Evolutionary conservation across 2,797 vertebrate species (phyloP), one percentile per base, ranked within the genome.

Genomic region (Echiichthys vipera): DNA sequence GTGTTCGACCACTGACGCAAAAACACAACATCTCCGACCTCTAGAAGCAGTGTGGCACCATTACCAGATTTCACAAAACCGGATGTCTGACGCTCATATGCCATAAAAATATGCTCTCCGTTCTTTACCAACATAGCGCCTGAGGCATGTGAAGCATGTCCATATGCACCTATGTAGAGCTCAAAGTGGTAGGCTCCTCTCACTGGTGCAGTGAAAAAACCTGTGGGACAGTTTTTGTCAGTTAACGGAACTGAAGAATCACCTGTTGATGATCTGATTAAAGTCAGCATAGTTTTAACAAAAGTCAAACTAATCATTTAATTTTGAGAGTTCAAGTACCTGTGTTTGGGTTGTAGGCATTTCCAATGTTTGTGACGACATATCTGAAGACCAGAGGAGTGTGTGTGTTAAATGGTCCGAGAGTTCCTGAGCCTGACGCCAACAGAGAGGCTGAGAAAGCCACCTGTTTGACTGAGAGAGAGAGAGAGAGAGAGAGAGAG

Each of bases 21-120:
- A 79, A 71, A 86, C 56, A 92, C 78, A 30, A 83, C 64, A 71
- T 91, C 89, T 69, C 84, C 82, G 3, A 71, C 61, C 68, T 91
- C 84, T 29, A 90, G 65, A 14, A 82, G 42, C 53, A 88, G 39
- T 1, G 80, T 81, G 50, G 4, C 83, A 5, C 77, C 70, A 29
- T 90, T 90, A 20, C 78, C 3, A 25, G 58, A 2, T 0, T 0
- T 71, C 0, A 1, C 50, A 65, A 0, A 8, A 20, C 0, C 0
- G 2, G 37, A 34, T 0, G 47, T 0, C 54, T 85, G 84, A 45
- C 51, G 50, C 22, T 58, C 50, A 27, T n/a, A 74, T 37, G 68
- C 65, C 4, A 14, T 3, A 14, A 71, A 61, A 40, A 84, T 39
- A 13, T 59, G n/a, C 0, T 27, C 2, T 63, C 57, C 76, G 9